Percentiles rank a stretch among this genome's conserved stretches.
phyloP scores from a whole-genome alignment of 2,888 invertebrate species.

The Panzeria rudis region DNA sequence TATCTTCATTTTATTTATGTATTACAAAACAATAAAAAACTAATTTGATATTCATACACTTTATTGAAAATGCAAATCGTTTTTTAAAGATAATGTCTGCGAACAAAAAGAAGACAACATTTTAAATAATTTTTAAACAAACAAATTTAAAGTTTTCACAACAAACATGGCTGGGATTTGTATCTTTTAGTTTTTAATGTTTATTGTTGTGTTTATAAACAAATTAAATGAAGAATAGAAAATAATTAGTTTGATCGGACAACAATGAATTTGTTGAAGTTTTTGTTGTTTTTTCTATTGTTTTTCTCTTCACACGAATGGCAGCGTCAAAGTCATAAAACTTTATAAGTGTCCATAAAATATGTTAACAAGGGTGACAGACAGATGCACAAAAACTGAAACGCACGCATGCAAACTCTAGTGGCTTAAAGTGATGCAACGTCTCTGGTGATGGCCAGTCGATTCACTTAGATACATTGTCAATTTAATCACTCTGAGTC shows the following conservation, averaged over 20 bases:
- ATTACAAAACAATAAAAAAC: slow-evolving; percentile 63
- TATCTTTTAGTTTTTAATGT: slow-evolving; percentile 13
- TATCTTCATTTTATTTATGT: slow-evolving; percentile 55
- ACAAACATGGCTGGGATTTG: slow-evolving; percentile 10
- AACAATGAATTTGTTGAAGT: slow-evolving; percentile 34
- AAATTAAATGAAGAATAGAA: slow-evolving; percentile 19
- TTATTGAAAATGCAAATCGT: slow-evolving; percentile 69
- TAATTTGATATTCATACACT: slow-evolving; percentile 68
- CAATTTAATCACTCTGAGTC: too few relatives aligned
- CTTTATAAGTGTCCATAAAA: slow-evolving; percentile 66
- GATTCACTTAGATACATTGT: background rate
- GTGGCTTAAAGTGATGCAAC: background rate
- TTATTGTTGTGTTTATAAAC: slow-evolving; percentile 22
- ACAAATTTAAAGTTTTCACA: slow-evolving; percentile 29
- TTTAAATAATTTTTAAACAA: slow-evolving; percentile 32
- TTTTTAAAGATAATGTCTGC: slow-evolving; percentile 55
- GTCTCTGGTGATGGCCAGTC: background rate
- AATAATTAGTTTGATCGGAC: slow-evolving; percentile 56
- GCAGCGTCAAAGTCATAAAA: slow-evolving; percentile 71
- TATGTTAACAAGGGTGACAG: slow-evolving; percentile 29
- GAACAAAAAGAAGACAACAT: slow-evolving; percentile 10
- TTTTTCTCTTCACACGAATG: slow-evolving; percentile 65
- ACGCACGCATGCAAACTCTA: background rate
- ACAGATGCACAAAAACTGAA: background rate
- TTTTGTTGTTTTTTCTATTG: slow-evolving; percentile 10